phyloP scores from a whole-genome alignment of 2,113 vertebrate species.

The Rhineura floridana region DNA sequence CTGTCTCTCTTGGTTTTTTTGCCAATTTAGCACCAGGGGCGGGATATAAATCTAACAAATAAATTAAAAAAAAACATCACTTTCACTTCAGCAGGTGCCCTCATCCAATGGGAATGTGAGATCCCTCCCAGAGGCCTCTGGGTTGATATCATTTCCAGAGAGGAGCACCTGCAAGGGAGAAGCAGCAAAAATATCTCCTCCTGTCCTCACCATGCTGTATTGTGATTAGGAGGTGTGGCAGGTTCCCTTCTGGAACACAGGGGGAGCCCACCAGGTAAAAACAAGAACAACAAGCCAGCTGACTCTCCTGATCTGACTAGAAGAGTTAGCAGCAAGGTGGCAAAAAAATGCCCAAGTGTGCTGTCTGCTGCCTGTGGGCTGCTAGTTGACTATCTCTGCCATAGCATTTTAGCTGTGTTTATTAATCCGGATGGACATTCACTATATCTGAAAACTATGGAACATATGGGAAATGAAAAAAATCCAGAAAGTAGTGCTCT shows the following conservation, averaged over 20 bases:
- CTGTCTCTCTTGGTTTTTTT: background rate
- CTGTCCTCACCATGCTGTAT: background rate
- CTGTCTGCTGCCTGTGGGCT: background rate
- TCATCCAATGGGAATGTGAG: background rate
- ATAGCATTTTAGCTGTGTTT: background rate
- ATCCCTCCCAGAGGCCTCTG: background rate
- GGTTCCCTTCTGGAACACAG: background rate
- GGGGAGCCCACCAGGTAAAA: background rate
- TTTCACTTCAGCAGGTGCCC: background rate
- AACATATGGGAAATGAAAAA: background rate
- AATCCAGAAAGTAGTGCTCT: background rate
- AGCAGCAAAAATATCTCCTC: background rate
- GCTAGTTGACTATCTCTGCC: background rate
- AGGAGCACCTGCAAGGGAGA: background rate
- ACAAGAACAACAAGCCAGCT: background rate
- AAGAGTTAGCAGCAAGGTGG: background rate
- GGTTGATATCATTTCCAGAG: background rate
- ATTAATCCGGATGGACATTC: background rate
- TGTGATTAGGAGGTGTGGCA: background rate
- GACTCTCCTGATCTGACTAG: background rate
- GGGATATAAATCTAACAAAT: no score
- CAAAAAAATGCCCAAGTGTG: background rate
- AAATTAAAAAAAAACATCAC: no score
- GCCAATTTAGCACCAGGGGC: no score
- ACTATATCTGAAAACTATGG: background rate